Base-by-base conservation (phyloP, 2,113 vertebrate species). In the Mixornis gularis region DNA sequence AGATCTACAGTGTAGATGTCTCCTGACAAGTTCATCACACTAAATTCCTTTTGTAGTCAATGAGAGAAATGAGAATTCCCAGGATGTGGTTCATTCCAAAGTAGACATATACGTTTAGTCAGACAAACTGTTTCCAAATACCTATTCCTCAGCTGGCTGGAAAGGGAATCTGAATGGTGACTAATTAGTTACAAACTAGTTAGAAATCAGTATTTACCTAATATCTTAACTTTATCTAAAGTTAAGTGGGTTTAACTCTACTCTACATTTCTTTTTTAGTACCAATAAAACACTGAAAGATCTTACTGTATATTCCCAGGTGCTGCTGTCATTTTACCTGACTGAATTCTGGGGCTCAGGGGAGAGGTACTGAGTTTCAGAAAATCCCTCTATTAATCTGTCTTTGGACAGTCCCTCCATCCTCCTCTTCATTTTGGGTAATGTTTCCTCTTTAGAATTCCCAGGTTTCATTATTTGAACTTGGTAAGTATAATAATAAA, bases 1-100 rank as follows among this genome's bases (percentile, higher is more conserved):
- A 96, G 89, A 96, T 96, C 48, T 63, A 17, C 34, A 59, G 48
- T 14, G 17, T 46, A 93, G 95, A 92, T 95, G 94, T 95, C 94
- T 96, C 87, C 84, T 85, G 44, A 38, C 38, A 53, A 26, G 58
- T 64, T 95, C 84, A 87, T 87, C 84, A 56, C 56, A 49, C 49
- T 81, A 21, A 79, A 52, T 76, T 68, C 32, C n/a, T 64, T 78
- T 58, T 58, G 81, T 68, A 94, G 77, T 81, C 53, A 76, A 19
- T 69, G 65, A 68, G 53, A 91, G 49, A 89, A 74, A 81, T 49
- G 38, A 92, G 36, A 93, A 52, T 94, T 94, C 73, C 49, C 85
- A 93, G 66, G 41, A 71, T 72, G 49, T 76, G 53, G 40, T 56
- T 93, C 70, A 89, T 84, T 25, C 49, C 16, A 8, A 79, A 60